Evolutionary conservation across 2,888 invertebrate species (phyloP).

Genomic region (Polydrusus tereticollis): DNA sequence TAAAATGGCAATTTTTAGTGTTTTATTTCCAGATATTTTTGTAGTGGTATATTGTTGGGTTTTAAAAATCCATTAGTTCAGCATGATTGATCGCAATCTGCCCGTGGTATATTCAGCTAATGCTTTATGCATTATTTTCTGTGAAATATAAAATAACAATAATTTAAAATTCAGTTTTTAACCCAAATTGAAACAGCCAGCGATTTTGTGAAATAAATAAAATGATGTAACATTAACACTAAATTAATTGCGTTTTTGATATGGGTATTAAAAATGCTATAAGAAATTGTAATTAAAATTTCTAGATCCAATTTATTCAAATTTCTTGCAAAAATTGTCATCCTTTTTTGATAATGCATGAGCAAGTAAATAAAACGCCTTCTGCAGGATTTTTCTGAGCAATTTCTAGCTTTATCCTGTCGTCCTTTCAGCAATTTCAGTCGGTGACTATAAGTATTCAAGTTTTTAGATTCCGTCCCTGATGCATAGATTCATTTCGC

Average conservation of each 20-base stretch:
- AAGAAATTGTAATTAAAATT: no score
- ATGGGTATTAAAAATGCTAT: no score
- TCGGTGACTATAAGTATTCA: conserved; percentile 21
- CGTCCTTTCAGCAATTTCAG: conserved; percentile 16
- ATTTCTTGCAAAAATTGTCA: no score
- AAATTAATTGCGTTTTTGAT: no score
- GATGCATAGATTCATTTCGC: no score
- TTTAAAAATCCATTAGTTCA: conserved; percentile 16
- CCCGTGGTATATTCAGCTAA: background rate
- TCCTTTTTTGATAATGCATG: no score
- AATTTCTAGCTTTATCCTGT: conserved; percentile 14
- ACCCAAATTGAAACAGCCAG: background rate
- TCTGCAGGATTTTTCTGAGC: conserved; percentile 22
- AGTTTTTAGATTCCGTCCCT: conserved; percentile 22
- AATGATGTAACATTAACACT: no score
- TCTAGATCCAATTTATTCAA: no score
- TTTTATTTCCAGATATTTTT: background rate
- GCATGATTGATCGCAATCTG: conserved; percentile 4
- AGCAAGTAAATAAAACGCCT: no score
- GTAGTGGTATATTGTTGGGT: conserved; percentile 1
- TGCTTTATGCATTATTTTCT: background rate
- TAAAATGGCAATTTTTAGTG: background rate
- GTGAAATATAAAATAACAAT: conserved; percentile 2
- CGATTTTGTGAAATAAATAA: no score
- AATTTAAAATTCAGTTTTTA: background rate